Base-by-base conservation (phyloP, 1,140 invertebrate species). In the Thereuonema tuberculata region DNA sequence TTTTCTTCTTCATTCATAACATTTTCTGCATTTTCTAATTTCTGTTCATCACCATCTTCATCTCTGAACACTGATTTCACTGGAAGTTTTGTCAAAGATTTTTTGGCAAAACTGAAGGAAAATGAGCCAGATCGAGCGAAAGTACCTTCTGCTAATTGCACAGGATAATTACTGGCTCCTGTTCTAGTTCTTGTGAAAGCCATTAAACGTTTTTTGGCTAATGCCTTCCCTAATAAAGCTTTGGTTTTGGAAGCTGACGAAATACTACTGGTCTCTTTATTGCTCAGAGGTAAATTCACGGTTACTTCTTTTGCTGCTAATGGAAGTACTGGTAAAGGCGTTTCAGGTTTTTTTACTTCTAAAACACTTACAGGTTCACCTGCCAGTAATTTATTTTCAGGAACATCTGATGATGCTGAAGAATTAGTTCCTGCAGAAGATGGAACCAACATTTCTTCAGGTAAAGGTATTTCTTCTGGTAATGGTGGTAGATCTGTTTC, bases 101-200 rank as follows among this genome's bases (percentile, higher is more conserved):
- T 66, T n/a, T 62, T 63, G 0, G 64, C 24, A 23, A 67, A 56
- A 50, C 64, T 64, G 28, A 65, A 65, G 2, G 62, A 64, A 25
- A 67, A 56, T 27, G 57, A n/a, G 25, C 56, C 55, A 46, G 55
- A 29, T 53, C 26, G 20, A 28, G 52, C 52, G 20, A 56, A 59
- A 0, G 15, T 46, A n/a, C 47, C 29, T 14, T 2, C 28, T 2
- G 53, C 56, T 46, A 17, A 14, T n/a, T n/a, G n/a, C n/a, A n/a
- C n/a, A 15, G 26, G 21, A 23, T 1, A 20, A 31, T 21, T 49
- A 25, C 37, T 12, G 14, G 1, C 14, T 20, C 27, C 26, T 28
- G 56, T 25, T 47, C 31, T 61, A n/a, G 27, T 29, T n/a, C 50
- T 28, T 46, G 62, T 56, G n/a, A 63, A 65, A 21, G 64, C 64